Percentiles rank a stretch among this genome's conserved stretches.
These are phyloP conservation scores for Mobula birostris DNA, from an alignment of 2,113 vertebrate species.

Conservation along the genomic window DNA sequence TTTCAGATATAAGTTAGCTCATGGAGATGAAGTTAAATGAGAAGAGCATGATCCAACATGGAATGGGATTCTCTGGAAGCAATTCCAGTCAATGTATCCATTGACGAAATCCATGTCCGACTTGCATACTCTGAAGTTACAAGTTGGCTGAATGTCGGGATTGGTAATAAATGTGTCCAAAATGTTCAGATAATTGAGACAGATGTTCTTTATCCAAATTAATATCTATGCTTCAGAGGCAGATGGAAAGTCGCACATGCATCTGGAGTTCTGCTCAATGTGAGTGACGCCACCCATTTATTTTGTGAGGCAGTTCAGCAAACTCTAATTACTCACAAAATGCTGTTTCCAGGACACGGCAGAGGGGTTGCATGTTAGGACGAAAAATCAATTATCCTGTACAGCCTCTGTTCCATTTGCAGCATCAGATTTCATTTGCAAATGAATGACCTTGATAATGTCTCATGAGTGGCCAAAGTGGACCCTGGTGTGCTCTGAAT, in stretches of 20 bases:
- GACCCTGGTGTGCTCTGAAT: not conserved
- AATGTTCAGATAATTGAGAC: not conserved
- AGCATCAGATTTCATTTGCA: not conserved
- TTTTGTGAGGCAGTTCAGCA: not conserved
- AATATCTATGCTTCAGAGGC: conserved; percentile 11
- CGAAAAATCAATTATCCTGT: not conserved
- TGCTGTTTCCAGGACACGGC: not conserved
- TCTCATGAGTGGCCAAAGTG: not conserved
- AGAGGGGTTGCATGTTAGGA: not conserved
- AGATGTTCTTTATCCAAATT: conserved; percentile 32
- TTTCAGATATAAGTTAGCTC: not conserved
- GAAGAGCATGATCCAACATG: not conserved
- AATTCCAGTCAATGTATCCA: not conserved
- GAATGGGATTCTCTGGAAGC: not conserved
- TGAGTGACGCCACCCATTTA: conserved; percentile 2
- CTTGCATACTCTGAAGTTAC: not conserved
- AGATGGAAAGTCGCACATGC: not conserved
- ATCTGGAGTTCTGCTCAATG: not conserved
- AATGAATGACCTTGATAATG: not conserved
- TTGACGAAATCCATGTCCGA: not conserved
- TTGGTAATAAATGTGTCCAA: not conserved
- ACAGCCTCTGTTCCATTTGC: not conserved
- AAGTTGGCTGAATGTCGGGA: not conserved
- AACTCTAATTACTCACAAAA: not conserved
- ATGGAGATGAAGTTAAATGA: not conserved